Base-by-base conservation (phyloP, 2,797 vertebrate species). In the Galaxias olidus region DNA sequence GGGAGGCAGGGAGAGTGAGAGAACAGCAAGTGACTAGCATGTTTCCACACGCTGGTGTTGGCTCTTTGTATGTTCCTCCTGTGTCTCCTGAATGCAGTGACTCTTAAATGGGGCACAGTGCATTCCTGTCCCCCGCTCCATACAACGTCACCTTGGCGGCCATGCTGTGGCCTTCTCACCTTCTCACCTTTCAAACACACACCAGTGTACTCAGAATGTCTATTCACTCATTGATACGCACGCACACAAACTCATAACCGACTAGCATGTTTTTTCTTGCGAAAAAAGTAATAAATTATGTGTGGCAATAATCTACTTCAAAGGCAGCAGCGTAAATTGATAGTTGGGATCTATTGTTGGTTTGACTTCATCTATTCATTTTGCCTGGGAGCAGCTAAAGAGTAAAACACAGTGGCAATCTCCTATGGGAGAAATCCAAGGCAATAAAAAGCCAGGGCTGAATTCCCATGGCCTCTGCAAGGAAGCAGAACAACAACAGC, bases 401-500 rank as follows among this genome's bases (percentile, higher is more conserved):
- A 61, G 40, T 72, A 58, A 54, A 49, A 75, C 59, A 58, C 3
- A 62, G 40, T 51, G 2, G 30, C 8, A 73, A 62, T 43, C 72
- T 73, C 53, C 17, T 75, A 76, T 48, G 64, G 64, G 65, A 65
- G 73, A 77, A 53, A 20, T 71, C 55, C 57, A 65, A n/a, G 11
- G 65, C 64, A 69, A 61, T 68, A 66, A 78, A 30, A 81, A 81
- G 65, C 45, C 56, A 9, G 17, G 45, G 66, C 53, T 66, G 4
- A 91, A 94, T 92, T 95, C 93, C 92, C 92, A 89, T 87, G 89
- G 90, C 89, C 87, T 79, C 87, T 61, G 78, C 87, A 88, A 70
- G 79, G 86, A 72, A 59, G 89, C 89, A 93, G 83, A 94, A 92
- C 88, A 92, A 90, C 86, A 92, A 90, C 89, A 76, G 62, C 63